Conservation (phyloP, 1,140 invertebrate genomes). For the Triops cancriformis region DNA sequence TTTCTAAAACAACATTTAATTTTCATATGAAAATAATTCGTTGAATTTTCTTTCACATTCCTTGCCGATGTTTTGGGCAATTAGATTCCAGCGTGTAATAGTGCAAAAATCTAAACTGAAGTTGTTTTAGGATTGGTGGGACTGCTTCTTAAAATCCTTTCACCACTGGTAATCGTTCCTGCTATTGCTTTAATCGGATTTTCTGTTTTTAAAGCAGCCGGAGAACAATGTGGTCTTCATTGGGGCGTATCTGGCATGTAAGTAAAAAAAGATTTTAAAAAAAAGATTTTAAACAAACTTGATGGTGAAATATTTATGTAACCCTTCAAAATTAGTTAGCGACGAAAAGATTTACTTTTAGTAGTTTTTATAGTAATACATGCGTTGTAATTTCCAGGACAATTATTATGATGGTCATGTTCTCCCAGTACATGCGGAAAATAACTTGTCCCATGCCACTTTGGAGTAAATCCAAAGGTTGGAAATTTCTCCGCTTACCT, state of each 20-base stretch:
- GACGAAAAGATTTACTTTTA: constrained; percentile 30
- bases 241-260: constrained; percentile 42
- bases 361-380: neutral
- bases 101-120: neutral
- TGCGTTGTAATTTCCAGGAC: constrained; percentile 45
- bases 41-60: too few species aligned
- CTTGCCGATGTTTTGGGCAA: too few species aligned
- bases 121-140: constrained; percentile 33
- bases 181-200: constrained; percentile 42
- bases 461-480: constrained; percentile 39
- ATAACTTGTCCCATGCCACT: constrained; percentile 54
- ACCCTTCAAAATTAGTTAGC: too few species aligned
- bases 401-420: constrained; percentile 65
- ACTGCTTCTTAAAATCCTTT: constrained; percentile 39
- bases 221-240: constrained; percentile 36
- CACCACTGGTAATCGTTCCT: constrained; percentile 43
- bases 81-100: too few species aligned
- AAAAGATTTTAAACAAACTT: neutral
- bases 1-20: too few species aligned
- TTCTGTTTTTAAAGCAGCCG: constrained; percentile 38
- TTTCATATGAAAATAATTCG: too few species aligned
- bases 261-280: constrained; percentile 28
- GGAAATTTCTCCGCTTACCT: constrained; percentile 31
- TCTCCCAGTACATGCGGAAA: constrained; percentile 68
- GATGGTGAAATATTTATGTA: neutral